Evolutionary conservation across 2,797 vertebrate species (phyloP).

Genomic region (Myiothlypis chrysogaster): DNA sequence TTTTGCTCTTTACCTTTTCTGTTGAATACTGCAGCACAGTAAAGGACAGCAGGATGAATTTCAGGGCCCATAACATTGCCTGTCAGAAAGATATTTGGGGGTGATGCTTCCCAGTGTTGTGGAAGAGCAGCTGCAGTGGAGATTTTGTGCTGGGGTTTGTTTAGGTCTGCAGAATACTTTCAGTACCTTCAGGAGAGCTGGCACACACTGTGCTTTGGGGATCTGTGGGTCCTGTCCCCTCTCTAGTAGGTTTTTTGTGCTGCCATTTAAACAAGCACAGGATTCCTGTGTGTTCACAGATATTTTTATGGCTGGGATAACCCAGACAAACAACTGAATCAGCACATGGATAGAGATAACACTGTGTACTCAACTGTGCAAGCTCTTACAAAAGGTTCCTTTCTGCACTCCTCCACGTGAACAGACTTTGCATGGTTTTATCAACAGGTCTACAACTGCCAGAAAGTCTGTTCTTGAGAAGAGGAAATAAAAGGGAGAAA

Average conservation of each 20-base stretch:
- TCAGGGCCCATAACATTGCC: accelerated
- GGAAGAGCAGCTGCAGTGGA: neutral
- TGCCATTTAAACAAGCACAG: neutral
- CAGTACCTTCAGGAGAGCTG: neutral
- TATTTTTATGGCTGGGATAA: neutral
- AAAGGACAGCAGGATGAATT: neutral
- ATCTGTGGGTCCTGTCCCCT: neutral
- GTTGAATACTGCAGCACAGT: neutral
- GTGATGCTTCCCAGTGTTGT: neutral
- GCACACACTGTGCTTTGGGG: neutral
- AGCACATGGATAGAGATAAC: neutral
- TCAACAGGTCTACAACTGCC: neutral
- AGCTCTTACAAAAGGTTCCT: neutral
- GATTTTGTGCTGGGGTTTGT: neutral
- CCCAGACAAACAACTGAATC: neutral
- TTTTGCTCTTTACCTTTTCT: neutral
- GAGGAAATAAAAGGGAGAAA: neutral
- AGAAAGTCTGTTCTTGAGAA: neutral
- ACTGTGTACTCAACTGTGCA: neutral
- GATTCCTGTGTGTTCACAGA: neutral
- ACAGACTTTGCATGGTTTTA: neutral
- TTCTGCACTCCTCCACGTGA: neutral
- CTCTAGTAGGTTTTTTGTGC: neutral
- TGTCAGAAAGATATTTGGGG: neutral
- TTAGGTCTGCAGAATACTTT: neutral